A percentile compares a stretch with the other conserved stretches of the same genome.
phyloP scores from a whole-genome alignment of 1,140 invertebrate species.

The Hydropsyche tenuis region DNA sequence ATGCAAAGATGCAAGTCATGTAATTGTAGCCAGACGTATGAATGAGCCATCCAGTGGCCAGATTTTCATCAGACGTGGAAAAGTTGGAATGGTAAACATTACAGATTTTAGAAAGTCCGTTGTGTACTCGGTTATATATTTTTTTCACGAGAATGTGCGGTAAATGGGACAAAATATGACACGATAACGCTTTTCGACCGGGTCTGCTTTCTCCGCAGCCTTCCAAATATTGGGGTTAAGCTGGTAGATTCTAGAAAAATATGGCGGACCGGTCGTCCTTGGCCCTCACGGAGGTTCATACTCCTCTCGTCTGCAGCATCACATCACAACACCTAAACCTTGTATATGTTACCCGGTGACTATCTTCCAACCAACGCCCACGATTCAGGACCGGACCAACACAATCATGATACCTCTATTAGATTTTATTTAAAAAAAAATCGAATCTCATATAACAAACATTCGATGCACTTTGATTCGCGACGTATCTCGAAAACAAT shows the following conservation, averaged over 20 bases:
- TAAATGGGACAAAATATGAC: slow-evolving; percentile 40
- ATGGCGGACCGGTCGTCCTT: slow-evolving; percentile 39
- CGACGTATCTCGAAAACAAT: too few species aligned
- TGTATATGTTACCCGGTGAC: background rate
- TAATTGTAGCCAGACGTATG: slow-evolving; percentile 8
- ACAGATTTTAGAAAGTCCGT: slow-evolving; percentile 4
- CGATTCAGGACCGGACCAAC: slow-evolving; percentile 15
- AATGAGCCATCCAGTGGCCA: background rate
- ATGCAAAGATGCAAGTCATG: slow-evolving; percentile 27
- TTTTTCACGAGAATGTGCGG: slow-evolving; percentile 10
- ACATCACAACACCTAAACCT: slow-evolving; percentile 13
- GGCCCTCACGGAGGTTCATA: slow-evolving; percentile 26
- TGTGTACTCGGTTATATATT: background rate
- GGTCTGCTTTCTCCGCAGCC: slow-evolving; percentile 37
- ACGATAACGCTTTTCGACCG: slow-evolving; percentile 33
- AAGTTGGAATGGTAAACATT: background rate
- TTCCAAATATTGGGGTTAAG: slow-evolving; percentile 36
- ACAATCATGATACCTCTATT: background rate
- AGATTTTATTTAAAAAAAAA: background rate
- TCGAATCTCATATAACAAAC: too few species aligned
- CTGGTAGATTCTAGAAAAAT: slow-evolving; percentile 38
- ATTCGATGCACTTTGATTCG: too few species aligned
- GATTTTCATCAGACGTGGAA: background rate
- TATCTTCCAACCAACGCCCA: slow-evolving; percentile 22
- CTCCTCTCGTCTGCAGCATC: slow-evolving; percentile 23